Evolutionary conservation across 2,797 vertebrate genomes (phyloP).

Genomic region (Pyrrhura leucotis): DNA sequence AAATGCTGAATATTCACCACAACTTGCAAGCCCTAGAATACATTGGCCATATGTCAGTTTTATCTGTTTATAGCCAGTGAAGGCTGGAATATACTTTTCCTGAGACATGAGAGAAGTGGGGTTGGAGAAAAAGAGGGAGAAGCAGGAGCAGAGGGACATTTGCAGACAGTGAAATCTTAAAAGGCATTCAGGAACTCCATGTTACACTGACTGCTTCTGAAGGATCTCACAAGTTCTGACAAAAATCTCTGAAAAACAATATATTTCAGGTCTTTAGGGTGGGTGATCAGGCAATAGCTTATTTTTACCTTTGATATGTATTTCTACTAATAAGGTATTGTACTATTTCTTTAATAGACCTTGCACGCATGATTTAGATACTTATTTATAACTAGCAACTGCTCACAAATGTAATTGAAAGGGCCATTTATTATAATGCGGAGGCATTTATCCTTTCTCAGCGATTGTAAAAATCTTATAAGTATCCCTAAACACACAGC

Average conservation of each 20-base stretch:
- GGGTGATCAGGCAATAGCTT: neutral
- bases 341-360: neutral
- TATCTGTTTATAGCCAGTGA: neutral
- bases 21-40: neutral
- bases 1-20: neutral
- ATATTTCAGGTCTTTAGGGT: neutral
- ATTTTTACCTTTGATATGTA: neutral
- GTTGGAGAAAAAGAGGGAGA: neutral
- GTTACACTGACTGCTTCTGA: neutral
- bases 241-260: neutral
- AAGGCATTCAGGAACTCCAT: neutral
- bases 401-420: neutral
- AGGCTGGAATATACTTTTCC: neutral
- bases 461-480: neutral
- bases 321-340: neutral
- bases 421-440: neutral
- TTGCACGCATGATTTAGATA: neutral
- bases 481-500: neutral
- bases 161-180: neutral
- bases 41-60: neutral
- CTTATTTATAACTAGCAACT: neutral
- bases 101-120: neutral
- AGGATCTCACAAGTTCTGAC: neutral
- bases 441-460: neutral
- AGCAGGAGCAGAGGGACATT: rapidly evolving